Conservation (phyloP, 2,888 invertebrate genomes). For the Dorcus hopei region DNA sequence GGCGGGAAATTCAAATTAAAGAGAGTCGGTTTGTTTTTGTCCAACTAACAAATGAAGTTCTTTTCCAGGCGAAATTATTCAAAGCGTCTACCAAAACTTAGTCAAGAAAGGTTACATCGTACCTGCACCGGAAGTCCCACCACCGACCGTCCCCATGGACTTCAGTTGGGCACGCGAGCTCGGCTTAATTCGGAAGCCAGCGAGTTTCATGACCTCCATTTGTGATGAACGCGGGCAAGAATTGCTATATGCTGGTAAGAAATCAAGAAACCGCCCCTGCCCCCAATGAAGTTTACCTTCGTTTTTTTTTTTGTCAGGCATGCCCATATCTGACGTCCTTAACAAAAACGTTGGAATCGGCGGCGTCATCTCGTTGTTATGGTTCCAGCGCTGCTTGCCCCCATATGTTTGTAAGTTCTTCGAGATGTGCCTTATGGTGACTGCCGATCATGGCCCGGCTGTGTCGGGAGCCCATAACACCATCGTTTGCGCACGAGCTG, state of each 20-base stretch:
- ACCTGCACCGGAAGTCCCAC: slow-evolving; percentile 88
- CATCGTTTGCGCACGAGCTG: slow-evolving; percentile 94
- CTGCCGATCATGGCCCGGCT: slow-evolving; percentile 98
- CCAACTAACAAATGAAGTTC: neutral
- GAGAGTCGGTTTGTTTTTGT: neutral
- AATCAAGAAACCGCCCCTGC: neutral
- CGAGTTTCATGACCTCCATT: slow-evolving; percentile 98
- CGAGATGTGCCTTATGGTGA: slow-evolving; percentile 98
- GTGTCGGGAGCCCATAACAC: slow-evolving; percentile 99
- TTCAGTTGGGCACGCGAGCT: slow-evolving; percentile 98
- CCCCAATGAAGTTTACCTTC: neutral
- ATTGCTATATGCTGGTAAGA: slow-evolving; percentile 90
- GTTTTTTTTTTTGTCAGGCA: slow-evolving; percentile 26
- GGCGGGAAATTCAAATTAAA: neutral
- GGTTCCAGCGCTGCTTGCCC: slow-evolving; percentile 98
- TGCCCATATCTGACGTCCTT: slow-evolving; percentile 78
- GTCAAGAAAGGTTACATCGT: slow-evolving; percentile 81
- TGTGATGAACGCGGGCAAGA: slow-evolving; percentile 99
- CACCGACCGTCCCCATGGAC: slow-evolving; percentile 99
- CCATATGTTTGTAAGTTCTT: slow-evolving; percentile 94
- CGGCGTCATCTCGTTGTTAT: slow-evolving; percentile 92
- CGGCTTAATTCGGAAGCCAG: slow-evolving; percentile 96
- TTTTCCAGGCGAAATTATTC: slow-evolving; percentile 68
- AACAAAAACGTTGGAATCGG: slow-evolving; percentile 96
- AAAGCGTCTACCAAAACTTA: slow-evolving; percentile 69